phyloP scores from a whole-genome alignment of 2,888 invertebrate genomes.

The Mythimna ferrago region DNA sequence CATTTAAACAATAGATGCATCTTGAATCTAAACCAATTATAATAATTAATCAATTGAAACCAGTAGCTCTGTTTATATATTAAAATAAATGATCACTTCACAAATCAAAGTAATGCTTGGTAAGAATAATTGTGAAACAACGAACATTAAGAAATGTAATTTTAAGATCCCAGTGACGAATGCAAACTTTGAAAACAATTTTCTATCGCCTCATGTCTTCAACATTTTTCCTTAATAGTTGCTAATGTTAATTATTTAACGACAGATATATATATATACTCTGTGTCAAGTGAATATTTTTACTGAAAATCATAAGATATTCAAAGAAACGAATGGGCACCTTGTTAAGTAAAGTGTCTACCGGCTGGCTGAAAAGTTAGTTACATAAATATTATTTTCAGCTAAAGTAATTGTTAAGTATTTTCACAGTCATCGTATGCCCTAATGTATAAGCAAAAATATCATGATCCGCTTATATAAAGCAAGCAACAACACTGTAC shows the following conservation, averaged over 20 bases:
- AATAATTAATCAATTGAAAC: slow-evolving; percentile 34
- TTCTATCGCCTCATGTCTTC: slow-evolving; percentile 56
- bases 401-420: slow-evolving; percentile 48
- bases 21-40: slow-evolving; percentile 25
- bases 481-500: slow-evolving; percentile 40
- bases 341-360: slow-evolving; percentile 33
- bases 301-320: slow-evolving; percentile 49
- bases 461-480: slow-evolving; percentile 41
- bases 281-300: slow-evolving; percentile 56
- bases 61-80: slow-evolving; percentile 58
- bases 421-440: slow-evolving; percentile 40
- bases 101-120: slow-evolving; percentile 67
- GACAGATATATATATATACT: slow-evolving; percentile 47
- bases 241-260: slow-evolving; percentile 53
- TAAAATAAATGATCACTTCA: slow-evolving; percentile 59
- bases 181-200: slow-evolving; percentile 56
- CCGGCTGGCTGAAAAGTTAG: slow-evolving; percentile 42
- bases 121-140: slow-evolving; percentile 81
- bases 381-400: slow-evolving; percentile 39
- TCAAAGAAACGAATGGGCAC: slow-evolving; percentile 50
- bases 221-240: slow-evolving; percentile 46
- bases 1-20: slow-evolving; percentile 49
- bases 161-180: slow-evolving; percentile 68
- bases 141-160: slow-evolving; percentile 82
- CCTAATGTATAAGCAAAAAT: slow-evolving; percentile 7